Evolutionary conservation across 2,113 vertebrate genomes (phyloP).

Genomic region (Pseudopipra pipra): DNA sequence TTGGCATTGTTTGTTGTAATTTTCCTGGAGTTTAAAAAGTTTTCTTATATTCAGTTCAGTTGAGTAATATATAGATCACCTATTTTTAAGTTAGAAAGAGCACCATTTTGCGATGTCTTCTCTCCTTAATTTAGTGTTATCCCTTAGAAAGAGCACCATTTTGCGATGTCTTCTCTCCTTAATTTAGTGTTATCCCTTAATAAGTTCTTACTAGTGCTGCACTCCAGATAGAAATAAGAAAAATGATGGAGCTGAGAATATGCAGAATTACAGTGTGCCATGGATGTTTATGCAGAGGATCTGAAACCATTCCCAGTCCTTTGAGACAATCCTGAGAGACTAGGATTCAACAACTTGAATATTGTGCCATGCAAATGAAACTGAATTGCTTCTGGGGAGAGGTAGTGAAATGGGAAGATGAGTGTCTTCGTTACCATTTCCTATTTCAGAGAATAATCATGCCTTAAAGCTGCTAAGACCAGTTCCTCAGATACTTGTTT

Average conservation of each 20-base stretch:
- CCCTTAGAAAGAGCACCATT: background rate
- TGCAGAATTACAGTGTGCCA: background rate
- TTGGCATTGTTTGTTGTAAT: background rate
- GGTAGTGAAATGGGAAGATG: slow-evolving; percentile 26
- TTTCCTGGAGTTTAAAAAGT: background rate
- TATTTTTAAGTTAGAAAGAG: background rate
- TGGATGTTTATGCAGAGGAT: background rate
- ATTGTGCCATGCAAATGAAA: slow-evolving; percentile 12
- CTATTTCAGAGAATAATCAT: slow-evolving; percentile 19
- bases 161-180: background rate
- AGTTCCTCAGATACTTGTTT: background rate
- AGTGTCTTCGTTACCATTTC: slow-evolving; percentile 27
- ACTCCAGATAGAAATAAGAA: background rate
- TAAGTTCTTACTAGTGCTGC: background rate
- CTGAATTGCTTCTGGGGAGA: slow-evolving; percentile 22
- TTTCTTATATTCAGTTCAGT: background rate
- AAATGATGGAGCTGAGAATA: background rate
- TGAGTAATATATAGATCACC: background rate
- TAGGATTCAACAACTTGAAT: background rate
- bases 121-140: background rate
- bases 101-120: background rate
- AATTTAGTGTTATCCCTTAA: background rate
- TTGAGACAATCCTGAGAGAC: background rate
- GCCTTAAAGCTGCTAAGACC: slow-evolving; percentile 11
- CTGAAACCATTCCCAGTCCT: background rate